Evolutionary conservation across 2,888 invertebrate species (phyloP), one percentile per base, ranked within the genome.

Genomic region (Cephus rjabovi): DNA sequence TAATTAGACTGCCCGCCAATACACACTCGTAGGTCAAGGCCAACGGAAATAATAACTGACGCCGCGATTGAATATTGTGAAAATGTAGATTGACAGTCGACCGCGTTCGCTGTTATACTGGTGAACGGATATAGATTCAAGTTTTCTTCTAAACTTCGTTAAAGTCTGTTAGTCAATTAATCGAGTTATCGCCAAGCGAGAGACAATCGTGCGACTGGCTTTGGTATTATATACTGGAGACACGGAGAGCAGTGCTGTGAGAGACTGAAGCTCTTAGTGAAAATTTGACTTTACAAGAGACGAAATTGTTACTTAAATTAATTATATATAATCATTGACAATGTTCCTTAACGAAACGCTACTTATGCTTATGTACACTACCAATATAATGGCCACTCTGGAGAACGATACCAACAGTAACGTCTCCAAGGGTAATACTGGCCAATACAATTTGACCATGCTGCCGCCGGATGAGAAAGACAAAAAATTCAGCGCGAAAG

Each of bases 281-380:
- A 15, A 40, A 56, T 56, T 23, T 56, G 23, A 56, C 56, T 56
- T 56, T 2, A 23, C 9, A 2, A 56, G 23, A 23, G 23, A 56
- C 23, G 2, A 9, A 9, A 23, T 56, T 23, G 2, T 56, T 56
- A 9, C 23, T 56, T 56, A 23, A 56, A 56, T 2, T 56, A 56
- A 23, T 56, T 56, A 56, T 1, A 23, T 56, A 56, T 15, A 56
- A 56, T 23, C 15, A 23, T 56, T 56, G 56, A 71, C 33, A 31
- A 90, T 90, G 89, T 86, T 89, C 76, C 82, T 90, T 11, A 90
- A 89, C 85, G 87, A 88, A 12, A 90, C 89, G 1, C 78, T 90
- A 73, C 68, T 90, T 31, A 81, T 90, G 80, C 30, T 90, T 69
- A 86, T 91, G 80, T 89, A 86, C 82, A 87, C 90, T 0, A 89